Evolutionary conservation across 2,888 invertebrate species (phyloP).

Genomic region (Tethea ocularis): DNA sequence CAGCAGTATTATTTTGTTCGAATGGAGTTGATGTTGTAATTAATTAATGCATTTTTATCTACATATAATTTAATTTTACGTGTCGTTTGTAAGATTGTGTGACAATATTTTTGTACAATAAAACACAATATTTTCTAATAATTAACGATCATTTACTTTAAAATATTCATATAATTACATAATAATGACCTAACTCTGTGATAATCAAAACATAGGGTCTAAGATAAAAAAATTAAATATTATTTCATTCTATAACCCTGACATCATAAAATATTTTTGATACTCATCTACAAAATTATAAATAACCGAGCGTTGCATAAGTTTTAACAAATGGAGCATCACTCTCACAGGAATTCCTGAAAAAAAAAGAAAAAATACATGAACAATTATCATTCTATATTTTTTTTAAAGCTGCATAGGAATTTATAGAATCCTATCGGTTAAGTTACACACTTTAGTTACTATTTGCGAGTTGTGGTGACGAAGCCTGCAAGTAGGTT

Average conservation of each 20-base stretch:
- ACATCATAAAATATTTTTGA: conserved; percentile 72
- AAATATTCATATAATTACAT: conserved; percentile 81
- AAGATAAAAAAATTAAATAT: conserved; percentile 75
- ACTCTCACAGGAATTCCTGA: conserved; percentile 93
- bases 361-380: conserved; percentile 60
- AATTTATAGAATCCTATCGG: not conserved
- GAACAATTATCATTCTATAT: conserved; percentile 7
- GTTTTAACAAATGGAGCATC: conserved; percentile 97
- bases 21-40: conserved; percentile 19
- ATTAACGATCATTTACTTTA: conserved; percentile 84
- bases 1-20: conserved; percentile 40
- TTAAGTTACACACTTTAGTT: no score
- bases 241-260: conserved; percentile 67
- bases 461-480: no score
- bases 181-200: conserved; percentile 71
- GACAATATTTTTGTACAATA: conserved; percentile 37
- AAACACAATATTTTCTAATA: conserved; percentile 74
- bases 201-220: conserved; percentile 72
- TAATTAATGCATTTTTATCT: conserved; percentile 13
- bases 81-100: not conserved
- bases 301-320: conserved; percentile 96
- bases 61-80: conserved; percentile 16
- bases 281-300: conserved; percentile 86
- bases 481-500: no score
- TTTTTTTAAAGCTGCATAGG: not conserved